Evolutionary conservation across 2,888 invertebrate species (phyloP), one percentile per base, ranked within the genome.

Genomic region (Amphipoea oculea): DNA sequence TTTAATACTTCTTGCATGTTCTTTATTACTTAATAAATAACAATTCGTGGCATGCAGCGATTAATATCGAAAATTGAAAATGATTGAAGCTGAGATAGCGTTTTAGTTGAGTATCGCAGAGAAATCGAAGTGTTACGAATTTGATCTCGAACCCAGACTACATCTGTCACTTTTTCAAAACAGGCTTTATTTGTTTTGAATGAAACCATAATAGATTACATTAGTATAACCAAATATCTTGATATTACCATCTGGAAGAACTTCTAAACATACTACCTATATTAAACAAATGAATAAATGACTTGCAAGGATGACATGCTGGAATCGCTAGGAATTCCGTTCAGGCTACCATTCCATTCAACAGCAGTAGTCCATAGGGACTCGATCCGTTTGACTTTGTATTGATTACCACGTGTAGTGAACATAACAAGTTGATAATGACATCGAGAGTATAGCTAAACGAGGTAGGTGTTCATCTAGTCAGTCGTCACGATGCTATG

Each of bases 61-160:
- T 81, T 69, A 63, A 67, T 73, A 48, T 57, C 57, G 40, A 72
- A 76, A 76, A 77, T 81, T 77, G 20, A 60, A 75, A 71, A 67
- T 54, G 54, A 78, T 79, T 51, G 66, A 65, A 63, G 11, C 20
- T 45, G 51, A 73, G 23, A 68, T 68, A 57, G 12, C 51, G 63
- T 75, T 78, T 63, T 29, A 57, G 20, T 78, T 63, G 5, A 57
- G 4, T 23, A 54, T 42, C n/a, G 40, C 67, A 66, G n/a, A 75
- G 65, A 80, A 82, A 86, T 75, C 54, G 20, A n/a, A 14, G 4
- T 65, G 23, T 76, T 60, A 73, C 70, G 45, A 69, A 73, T 65
- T 75, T 7, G 17, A 74, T 72, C 36, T 36, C 68, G 0, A 48
- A 62, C 14, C 14, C 29, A 17, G 40, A 60, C 12, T n/a, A 60